phyloP scores from a whole-genome alignment of 1,140 invertebrate species.

The Macrostomum lignano region DNA sequence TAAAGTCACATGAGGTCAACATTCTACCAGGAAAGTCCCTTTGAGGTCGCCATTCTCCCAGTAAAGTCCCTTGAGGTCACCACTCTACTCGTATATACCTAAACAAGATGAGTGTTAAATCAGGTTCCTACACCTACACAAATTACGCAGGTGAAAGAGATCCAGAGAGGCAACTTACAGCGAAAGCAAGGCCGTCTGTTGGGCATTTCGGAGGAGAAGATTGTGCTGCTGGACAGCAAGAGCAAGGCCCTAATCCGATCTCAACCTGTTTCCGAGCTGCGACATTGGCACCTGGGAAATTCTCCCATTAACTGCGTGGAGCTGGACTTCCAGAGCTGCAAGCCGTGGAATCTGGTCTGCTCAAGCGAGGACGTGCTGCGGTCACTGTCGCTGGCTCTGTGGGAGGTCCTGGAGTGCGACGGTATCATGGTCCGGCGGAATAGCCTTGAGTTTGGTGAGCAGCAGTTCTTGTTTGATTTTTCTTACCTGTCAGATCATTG shows the following conservation, averaged over 20 bases:
- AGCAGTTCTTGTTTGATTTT: too few relatives aligned
- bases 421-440: constrained; percentile 14
- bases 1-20: too few relatives aligned
- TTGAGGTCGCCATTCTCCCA: too few relatives aligned
- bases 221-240: constrained; percentile 37
- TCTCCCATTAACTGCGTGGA: constrained; percentile 37
- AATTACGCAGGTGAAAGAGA: constrained; percentile 43
- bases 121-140: too few relatives aligned
- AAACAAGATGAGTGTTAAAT: too few relatives aligned
- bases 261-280: constrained; percentile 35
- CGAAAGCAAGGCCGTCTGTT: constrained; percentile 35
- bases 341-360: constrained; percentile 28
- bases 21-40: too few relatives aligned
- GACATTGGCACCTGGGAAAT: constrained; percentile 37
- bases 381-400: constrained; percentile 31
- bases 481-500: too few relatives aligned
- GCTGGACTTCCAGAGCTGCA: constrained; percentile 37
- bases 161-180: constrained; percentile 35
- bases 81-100: too few relatives aligned
- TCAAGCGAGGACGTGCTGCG: constrained; percentile 28
- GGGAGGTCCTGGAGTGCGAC: constrained; percentile 31
- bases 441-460: constrained; percentile 14
- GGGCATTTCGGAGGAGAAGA: constrained; percentile 34
- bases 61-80: too few relatives aligned
- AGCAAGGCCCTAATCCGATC: constrained; percentile 34